Percentiles rank a stretch among this genome's conserved stretches.
Evolutionary conservation across 2,113 vertebrate species (phyloP).

Genomic region (human (Homo sapiens)): DNA sequence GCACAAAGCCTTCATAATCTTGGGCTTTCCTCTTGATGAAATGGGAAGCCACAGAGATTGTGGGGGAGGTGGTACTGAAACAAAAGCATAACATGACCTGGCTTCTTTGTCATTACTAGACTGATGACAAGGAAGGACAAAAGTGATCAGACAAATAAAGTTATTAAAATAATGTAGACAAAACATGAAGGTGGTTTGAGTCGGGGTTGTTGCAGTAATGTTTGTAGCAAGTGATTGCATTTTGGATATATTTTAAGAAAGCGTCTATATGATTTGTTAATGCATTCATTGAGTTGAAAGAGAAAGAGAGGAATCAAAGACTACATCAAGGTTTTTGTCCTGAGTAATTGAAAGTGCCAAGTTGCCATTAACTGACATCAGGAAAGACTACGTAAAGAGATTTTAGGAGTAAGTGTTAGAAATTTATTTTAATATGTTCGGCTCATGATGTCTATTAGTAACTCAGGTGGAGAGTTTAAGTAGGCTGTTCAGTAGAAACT

Average conservation of each 20-base stretch:
- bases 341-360: background rate
- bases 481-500: background rate
- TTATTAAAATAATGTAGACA: background rate
- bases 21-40: background rate
- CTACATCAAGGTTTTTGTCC: background rate
- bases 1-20: background rate
- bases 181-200: background rate
- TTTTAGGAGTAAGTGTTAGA: background rate
- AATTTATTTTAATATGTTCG: background rate
- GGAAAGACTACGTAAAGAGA: background rate
- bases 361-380: background rate
- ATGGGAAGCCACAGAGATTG: background rate
- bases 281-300: background rate
- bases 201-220: background rate
- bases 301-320: background rate
- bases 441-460: background rate
- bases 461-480: background rate
- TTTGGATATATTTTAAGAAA: background rate
- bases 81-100: background rate
- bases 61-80: background rate
- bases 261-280: background rate
- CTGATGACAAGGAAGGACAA: background rate
- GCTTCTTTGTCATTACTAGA: background rate
- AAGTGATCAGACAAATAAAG: background rate
- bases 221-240: background rate